Evolutionary conservation across 2,797 vertebrate genomes (phyloP), one percentile per base, ranked within the genome.

Genomic region (Glossophaga mutica): DNA sequence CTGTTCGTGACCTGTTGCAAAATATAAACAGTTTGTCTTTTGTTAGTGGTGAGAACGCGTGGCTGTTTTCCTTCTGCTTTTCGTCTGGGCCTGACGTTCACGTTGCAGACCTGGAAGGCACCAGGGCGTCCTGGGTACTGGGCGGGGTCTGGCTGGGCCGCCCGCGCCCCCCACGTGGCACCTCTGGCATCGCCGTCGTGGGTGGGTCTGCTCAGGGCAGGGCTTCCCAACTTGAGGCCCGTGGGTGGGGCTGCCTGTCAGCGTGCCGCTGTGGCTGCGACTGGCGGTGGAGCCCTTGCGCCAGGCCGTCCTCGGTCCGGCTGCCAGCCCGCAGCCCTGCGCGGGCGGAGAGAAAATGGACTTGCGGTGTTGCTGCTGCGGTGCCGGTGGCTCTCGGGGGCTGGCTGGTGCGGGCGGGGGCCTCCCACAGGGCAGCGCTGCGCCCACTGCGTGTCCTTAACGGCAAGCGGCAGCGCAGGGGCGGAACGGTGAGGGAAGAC

Each of bases 371-470:
- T 29, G 6, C 22, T 6, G 6, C 4, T 14, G 14, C 9, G 1
- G 0, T 3, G 26, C n/a, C 5, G 15, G n/a, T 21, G n/a, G n/a
- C 70, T 57, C 26, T 0, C 0, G 52, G 32, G 9, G 22, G 9
- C 44, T 3, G 12, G 57, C 57, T 9, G 8, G 22, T 3, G 55
- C 55, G 9, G 55, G 55, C 55, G 24, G 55, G 10, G 55, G 55
- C 55, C 55, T 55, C 22, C 24, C 52, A 55, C 21, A 3, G 55
- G 55, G 55, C 55, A 24, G 22, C 55, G 10, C 55, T 26, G 55
- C 55, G 3, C 55, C 55, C 55, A 3, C 57, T 12, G 9, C 4
- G 9, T 29, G 57, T 59, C 57, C 57, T 12, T 26, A 9, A 12
- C 1, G 57, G 52, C 22, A 9, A 24, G 52, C 21, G 52, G 52